Percentiles rank a stretch among this genome's conserved stretches.
These are phyloP conservation scores for Lepus oiostolus DNA, from an alignment of 2,797 vertebrate species.

Conservation along the genomic window DNA sequence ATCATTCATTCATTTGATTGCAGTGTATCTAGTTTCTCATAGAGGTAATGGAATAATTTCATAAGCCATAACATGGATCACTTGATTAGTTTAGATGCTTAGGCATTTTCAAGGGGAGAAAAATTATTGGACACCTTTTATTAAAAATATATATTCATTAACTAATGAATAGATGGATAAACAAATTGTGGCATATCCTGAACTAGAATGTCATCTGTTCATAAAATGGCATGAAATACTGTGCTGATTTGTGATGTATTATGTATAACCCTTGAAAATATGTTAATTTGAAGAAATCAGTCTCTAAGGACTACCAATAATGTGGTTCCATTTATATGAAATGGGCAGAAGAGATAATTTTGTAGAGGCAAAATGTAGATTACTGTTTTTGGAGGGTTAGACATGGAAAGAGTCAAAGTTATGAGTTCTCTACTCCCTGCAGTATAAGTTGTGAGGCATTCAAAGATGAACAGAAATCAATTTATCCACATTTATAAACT, in stretches of 20 bases:
- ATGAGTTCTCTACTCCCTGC: not conserved
- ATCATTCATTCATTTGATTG: not conserved
- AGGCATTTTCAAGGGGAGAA: not conserved
- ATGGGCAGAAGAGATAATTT: constrained; percentile 14
- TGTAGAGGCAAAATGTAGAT: not conserved
- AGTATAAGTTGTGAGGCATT: not conserved
- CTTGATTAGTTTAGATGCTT: not conserved
- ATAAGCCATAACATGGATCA: not conserved
- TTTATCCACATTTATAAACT: constrained; percentile 7
- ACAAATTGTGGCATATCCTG: not conserved
- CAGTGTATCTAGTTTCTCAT: not conserved
- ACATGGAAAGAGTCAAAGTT: not conserved
- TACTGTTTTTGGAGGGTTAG: not conserved
- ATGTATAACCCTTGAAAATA: not conserved
- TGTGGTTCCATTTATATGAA: not conserved
- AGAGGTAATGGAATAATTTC: not conserved
- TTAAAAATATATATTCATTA: not conserved
- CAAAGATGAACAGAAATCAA: not conserved
- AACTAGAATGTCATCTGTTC: not conserved
- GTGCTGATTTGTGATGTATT: not conserved
- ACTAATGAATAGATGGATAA: not conserved
- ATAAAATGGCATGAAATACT: not conserved
- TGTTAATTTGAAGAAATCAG: not conserved
- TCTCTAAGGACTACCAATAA: not conserved
- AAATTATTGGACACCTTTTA: not conserved